Evolutionary conservation across 2,797 vertebrate species (phyloP), one percentile per base, ranked within the genome.

Genomic region (Fringilla coelebs): DNA sequence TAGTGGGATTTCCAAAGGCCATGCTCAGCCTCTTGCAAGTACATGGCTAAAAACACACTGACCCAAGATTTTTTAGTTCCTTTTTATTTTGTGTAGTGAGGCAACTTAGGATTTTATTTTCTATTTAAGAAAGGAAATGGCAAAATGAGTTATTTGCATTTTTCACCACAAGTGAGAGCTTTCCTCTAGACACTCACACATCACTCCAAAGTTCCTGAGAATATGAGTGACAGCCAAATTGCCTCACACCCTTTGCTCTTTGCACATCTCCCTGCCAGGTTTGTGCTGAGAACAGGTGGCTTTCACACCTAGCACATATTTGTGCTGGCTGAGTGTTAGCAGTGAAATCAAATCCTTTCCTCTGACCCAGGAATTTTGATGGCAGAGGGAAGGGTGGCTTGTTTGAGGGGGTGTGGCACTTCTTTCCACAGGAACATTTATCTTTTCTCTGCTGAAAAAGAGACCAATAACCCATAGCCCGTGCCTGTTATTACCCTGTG

Each of bases 141-240:
- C 43, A 61, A 88, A 89, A 74, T 10, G 34, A 89, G 40, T 51
- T 55, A 72, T 58, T 96, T 78, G 62, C 40, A 11, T 24, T 91
- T 95, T 93, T 74, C 78, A 43, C 26, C 68, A 62, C 55, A 26
- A 66, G 62, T 46, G 81, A 84, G n/a, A 89, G 77, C 49, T 94
- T 94, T 88, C 83, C 94, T 88, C 32, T 26, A 18, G 28, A 38
- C 32, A 21, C 51, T 38, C 63, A 24, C 67, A 18, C 46, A 32
- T 54, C 57, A 16, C 63, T 54, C 58, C 34, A 2, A 31, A 62
- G 77, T 8, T 76, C 63, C 93, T 21, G 73, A 63, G 88, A 91
- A 80, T 92, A 75, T 91, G 94, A 97, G 72, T 93, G 96, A 94
- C 96, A 92, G 93, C 65, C 85, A 68, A 96, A 96, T 84, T 96